Percentiles rank a stretch among this genome's conserved stretches.
Conservation (phyloP, 2,888 invertebrate species). For the Phengaris alcon region DNA sequence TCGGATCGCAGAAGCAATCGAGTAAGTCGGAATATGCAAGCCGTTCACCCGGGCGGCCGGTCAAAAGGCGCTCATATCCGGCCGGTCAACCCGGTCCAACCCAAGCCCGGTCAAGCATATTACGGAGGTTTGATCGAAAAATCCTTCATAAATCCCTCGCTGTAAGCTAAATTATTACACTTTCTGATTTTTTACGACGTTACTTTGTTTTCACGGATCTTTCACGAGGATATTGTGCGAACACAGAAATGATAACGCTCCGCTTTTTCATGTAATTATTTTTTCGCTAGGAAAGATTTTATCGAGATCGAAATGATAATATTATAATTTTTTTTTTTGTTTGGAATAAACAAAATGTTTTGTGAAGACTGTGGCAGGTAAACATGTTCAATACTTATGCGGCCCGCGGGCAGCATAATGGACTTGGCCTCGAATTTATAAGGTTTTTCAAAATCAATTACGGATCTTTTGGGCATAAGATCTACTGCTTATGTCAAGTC, state of each 20-base stretch:
- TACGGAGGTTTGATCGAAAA: slow-evolving; percentile 43
- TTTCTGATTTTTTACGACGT: slow-evolving; percentile 23
- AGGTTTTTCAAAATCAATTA: too few species aligned
- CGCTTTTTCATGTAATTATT: slow-evolving; percentile 12
- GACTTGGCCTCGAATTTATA: too few species aligned
- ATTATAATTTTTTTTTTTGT: background rate
- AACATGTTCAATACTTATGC: too few species aligned
- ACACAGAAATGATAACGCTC: slow-evolving; percentile 8
- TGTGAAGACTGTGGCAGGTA: too few species aligned
- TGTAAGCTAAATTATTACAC: slow-evolving; percentile 32
- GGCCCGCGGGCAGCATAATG: too few species aligned
- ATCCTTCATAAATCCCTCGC: slow-evolving; percentile 38
- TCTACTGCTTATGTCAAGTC: too few species aligned
- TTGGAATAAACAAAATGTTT: too few species aligned
- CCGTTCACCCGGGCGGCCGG: slow-evolving; percentile 10
- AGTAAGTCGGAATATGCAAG: slow-evolving; percentile 34
- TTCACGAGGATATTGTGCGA: slow-evolving; percentile 15
- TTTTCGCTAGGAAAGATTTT: background rate
- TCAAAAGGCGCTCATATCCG: slow-evolving; percentile 20
- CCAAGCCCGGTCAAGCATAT: slow-evolving; percentile 45
- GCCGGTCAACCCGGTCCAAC: slow-evolving; percentile 43
- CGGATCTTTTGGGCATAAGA: too few species aligned
- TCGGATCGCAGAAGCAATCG: slow-evolving; percentile 30
- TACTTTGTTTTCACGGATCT: slow-evolving; percentile 24
- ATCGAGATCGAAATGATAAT: background rate